Evolutionary conservation across 2,888 invertebrate species (phyloP).

Genomic region (Incurvaria masculella): DNA sequence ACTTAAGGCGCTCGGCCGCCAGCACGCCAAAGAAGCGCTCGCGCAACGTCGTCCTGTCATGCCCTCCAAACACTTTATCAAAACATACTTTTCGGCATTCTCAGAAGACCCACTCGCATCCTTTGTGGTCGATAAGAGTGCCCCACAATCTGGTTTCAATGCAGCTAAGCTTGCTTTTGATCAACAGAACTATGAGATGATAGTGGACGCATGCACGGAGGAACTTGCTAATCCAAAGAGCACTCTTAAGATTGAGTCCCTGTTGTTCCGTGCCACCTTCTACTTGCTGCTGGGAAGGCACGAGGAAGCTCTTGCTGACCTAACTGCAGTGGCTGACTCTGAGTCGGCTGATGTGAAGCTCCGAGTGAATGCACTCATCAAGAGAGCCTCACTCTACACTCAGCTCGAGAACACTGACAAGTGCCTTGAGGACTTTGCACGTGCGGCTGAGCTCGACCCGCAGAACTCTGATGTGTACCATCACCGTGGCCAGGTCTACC

Average conservation of each 20-base stretch:
- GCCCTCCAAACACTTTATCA: conserved; percentile 84
- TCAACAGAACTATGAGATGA: conserved; percentile 69
- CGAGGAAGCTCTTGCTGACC: conserved; percentile 67
- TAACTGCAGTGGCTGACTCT: conserved; percentile 66
- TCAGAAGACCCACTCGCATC: conserved; percentile 78
- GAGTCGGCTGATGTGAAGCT: conserved; percentile 60
- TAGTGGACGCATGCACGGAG: conserved; percentile 76
- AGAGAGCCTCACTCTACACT: conserved; percentile 80
- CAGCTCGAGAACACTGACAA: conserved; percentile 72
- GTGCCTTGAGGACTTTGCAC: conserved; percentile 75
- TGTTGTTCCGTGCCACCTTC: conserved; percentile 82
- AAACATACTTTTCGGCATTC: conserved; percentile 85
- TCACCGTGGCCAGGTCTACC: conserved; percentile 85
- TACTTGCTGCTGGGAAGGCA: conserved; percentile 75
- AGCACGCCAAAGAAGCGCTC: conserved; percentile 74
- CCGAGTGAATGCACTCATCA: conserved; percentile 82
- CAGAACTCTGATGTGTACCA: conserved; percentile 88
- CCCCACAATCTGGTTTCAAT: conserved; percentile 57
- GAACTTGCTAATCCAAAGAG: conserved; percentile 67
- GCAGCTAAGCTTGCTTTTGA: conserved; percentile 70
- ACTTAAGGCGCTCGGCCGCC: conserved; percentile 74
- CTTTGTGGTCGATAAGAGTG: conserved; percentile 41
- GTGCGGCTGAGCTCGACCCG: conserved; percentile 73
- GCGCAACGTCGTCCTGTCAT: conserved; percentile 65
- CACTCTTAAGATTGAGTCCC: conserved; percentile 64